Evolutionary conservation across 92 coral and sea anemone species (phyloP).

Genomic region (Montipora capitata): DNA sequence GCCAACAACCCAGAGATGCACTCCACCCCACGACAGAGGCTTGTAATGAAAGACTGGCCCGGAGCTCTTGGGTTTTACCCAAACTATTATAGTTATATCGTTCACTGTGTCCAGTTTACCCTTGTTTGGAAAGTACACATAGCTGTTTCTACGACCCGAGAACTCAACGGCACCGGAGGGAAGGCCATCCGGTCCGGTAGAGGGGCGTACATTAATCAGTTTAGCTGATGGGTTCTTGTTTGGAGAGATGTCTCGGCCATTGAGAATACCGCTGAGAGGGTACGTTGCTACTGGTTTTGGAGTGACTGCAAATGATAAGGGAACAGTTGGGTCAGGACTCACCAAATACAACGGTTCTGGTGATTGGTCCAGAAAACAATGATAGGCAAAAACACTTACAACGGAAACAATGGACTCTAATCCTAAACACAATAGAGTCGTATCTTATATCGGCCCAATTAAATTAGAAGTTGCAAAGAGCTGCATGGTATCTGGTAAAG

Average conservation of each 20-base stretch:
- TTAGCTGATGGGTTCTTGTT: slow-evolving; percentile 76
- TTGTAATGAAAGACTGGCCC: slow-evolving; percentile 84
- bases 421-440: too few species aligned
- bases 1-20: slow-evolving; percentile 78
- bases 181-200: slow-evolving; percentile 81
- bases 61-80: slow-evolving; percentile 82
- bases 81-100: slow-evolving; percentile 81
- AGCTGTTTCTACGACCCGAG: slow-evolving; percentile 69
- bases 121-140: slow-evolving; percentile 69
- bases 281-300: slow-evolving; percentile 72
- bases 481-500: too few species aligned
- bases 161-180: slow-evolving; percentile 81
- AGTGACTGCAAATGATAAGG: slow-evolving; percentile 25
- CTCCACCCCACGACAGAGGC: slow-evolving; percentile 76
- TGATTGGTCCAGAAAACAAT: too few species aligned
- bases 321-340: too few species aligned
- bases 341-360: too few species aligned
- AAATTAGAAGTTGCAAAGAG: too few species aligned
- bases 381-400: too few species aligned
- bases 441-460: too few species aligned
- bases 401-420: too few species aligned
- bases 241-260: slow-evolving; percentile 76
- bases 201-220: slow-evolving; percentile 66
- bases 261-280: slow-evolving; percentile 69
- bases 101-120: slow-evolving; percentile 72